Conservation (phyloP, 2,797 vertebrate species). For the Thaleichthys pacificus region DNA sequence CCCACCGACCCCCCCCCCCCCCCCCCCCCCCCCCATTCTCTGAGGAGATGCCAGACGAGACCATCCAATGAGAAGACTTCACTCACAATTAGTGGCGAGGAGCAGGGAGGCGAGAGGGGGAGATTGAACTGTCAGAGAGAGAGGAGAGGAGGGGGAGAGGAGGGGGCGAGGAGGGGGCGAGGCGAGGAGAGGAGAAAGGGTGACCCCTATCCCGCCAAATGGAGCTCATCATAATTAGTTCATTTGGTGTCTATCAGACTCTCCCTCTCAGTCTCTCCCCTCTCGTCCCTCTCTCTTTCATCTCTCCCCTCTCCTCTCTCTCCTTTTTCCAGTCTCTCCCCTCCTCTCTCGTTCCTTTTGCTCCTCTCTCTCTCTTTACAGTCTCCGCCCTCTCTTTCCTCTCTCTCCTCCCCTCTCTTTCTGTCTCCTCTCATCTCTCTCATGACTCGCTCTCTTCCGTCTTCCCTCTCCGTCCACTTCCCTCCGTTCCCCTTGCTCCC, state of each 20-base stretch:
- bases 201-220: constrained; percentile 99
- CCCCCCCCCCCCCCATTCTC: constrained; percentile 69
- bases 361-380: constrained; percentile 46
- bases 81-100: constrained; percentile 99
- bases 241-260: constrained; percentile 99
- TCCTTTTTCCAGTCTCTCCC: constrained; percentile 78
- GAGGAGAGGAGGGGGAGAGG: constrained; percentile 96
- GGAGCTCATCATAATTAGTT: constrained; percentile 99
- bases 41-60: constrained; percentile 82
- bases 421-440: not conserved
- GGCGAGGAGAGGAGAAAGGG: constrained; percentile 92
- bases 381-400: constrained; percentile 71
- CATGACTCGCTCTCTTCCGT: not conserved
- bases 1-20: constrained; percentile 89
- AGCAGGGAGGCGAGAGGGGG: constrained; percentile 99
- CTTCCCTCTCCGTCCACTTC: not conserved
- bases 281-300: constrained; percentile 93
- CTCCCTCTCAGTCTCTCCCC: constrained; percentile 44
- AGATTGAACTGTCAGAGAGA: constrained; percentile 99
- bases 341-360: constrained; percentile 24
- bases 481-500: not conserved
- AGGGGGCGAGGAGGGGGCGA: constrained; percentile 93
- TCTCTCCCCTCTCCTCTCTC: constrained; percentile 84
- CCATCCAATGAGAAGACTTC: constrained; percentile 99
- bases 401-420: constrained; percentile 12